Conservation (phyloP, 1,140 invertebrate species). For the Lucilia sericata region DNA sequence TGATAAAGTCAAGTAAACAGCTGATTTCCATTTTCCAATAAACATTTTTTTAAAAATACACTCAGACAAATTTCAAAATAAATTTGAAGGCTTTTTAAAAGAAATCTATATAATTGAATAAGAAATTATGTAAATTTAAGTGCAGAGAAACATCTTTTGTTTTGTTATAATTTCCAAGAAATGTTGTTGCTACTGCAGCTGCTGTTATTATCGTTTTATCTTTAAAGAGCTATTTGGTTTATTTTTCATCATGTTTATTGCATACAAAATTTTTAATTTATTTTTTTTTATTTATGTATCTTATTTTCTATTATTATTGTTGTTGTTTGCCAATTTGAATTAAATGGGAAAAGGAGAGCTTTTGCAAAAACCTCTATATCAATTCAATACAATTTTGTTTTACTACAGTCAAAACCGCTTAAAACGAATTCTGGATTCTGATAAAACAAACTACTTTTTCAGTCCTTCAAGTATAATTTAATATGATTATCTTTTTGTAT, state of each 20-base stretch:
- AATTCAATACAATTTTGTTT: background rate
- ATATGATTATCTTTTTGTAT: too few species aligned
- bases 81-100: background rate
- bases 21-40: background rate
- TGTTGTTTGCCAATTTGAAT: too few species aligned
- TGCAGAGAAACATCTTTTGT: too few species aligned
- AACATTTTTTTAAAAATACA: background rate
- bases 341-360: too few species aligned
- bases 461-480: too few species aligned
- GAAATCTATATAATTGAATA: background rate
- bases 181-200: too few species aligned
- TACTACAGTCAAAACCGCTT: too few species aligned
- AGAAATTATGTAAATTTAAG: background rate
- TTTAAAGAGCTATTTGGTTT: too few species aligned
- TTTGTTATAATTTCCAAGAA: too few species aligned
- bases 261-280: background rate
- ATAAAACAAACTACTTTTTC: too few species aligned
- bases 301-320: background rate
- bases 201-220: too few species aligned
- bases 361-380: background rate
- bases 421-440: too few species aligned
- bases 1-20: background rate
- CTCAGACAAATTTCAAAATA: background rate
- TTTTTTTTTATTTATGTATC: background rate
- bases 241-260: background rate